Conservation (phyloP, 1,140 invertebrate genomes). For the Muscidifurax raptorellus region DNA sequence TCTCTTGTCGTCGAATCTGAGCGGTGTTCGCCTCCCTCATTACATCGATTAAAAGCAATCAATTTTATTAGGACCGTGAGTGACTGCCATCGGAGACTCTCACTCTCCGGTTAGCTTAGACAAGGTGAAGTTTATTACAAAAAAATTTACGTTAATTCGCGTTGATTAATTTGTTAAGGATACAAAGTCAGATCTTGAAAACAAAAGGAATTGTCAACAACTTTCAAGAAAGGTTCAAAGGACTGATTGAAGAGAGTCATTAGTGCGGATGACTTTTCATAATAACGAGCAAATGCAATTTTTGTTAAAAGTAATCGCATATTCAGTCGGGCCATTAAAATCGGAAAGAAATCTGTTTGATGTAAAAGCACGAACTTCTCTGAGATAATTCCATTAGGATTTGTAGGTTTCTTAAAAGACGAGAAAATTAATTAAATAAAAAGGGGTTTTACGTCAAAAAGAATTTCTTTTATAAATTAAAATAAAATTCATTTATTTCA, state of each 20-base stretch:
- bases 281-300: not conserved
- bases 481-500: too few relatives aligned
- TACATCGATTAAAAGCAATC: conserved; percentile 35
- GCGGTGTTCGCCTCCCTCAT: conserved; percentile 10
- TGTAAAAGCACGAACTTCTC: not conserved
- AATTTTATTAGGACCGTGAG: conserved; percentile 4
- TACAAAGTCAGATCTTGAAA: too few relatives aligned
- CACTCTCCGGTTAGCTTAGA: not conserved
- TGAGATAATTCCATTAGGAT: conserved; percentile 29
- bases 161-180: not conserved
- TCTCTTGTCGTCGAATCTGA: not conserved
- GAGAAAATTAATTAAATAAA: conserved; percentile 31
- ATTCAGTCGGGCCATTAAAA: conserved; percentile 6
- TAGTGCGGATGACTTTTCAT: not conserved
- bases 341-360: conserved; percentile 24
- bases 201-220: too few relatives aligned
- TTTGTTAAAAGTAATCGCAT: not conserved
- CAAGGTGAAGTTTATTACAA: not conserved
- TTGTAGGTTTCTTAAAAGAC: conserved; percentile 14
- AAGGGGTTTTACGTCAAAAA: conserved; percentile 1
- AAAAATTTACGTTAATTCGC: not conserved
- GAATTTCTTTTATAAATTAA: not conserved
- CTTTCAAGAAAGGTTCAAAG: too few relatives aligned
- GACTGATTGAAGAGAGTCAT: not conserved
- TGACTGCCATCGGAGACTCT: too few relatives aligned